Conservation (phyloP, 2,797 vertebrate genomes). For the Sebastes aleutianus region DNA sequence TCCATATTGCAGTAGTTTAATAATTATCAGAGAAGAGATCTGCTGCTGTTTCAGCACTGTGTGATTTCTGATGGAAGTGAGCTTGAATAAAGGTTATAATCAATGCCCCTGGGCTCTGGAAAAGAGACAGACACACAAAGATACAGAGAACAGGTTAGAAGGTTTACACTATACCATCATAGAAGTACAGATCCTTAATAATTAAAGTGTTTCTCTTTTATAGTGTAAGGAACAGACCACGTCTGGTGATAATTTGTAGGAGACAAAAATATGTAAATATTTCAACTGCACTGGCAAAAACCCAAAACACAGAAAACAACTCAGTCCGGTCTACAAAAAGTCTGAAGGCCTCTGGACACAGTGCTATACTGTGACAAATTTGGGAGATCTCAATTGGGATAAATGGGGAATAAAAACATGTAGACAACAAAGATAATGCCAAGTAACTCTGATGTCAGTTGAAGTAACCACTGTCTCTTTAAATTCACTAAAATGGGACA, state of each 20-base stretch:
- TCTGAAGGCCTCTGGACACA: too few species aligned
- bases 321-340: too few species aligned
- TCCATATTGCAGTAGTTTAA: background rate
- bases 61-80: conserved; percentile 75
- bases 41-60: conserved; percentile 61
- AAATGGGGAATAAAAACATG: background rate
- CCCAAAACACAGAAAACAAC: too few species aligned
- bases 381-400: background rate
- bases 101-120: conserved; percentile 24
- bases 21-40: background rate
- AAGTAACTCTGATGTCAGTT: background rate
- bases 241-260: background rate
- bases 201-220: background rate
- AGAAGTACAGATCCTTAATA: background rate
- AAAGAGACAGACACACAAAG: conserved; percentile 34
- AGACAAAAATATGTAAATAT: background rate
- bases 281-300: too few species aligned
- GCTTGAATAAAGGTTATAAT: accelerated
- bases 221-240: background rate
- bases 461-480: background rate
- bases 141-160: conserved; percentile 4
- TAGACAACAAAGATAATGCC: background rate
- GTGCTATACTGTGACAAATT: background rate
- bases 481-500: background rate
- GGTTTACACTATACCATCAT: background rate